These are phyloP conservation scores for Psephotus haematonotus DNA, from an alignment of 2,113 vertebrate genomes.

Conservation along the genomic window DNA sequence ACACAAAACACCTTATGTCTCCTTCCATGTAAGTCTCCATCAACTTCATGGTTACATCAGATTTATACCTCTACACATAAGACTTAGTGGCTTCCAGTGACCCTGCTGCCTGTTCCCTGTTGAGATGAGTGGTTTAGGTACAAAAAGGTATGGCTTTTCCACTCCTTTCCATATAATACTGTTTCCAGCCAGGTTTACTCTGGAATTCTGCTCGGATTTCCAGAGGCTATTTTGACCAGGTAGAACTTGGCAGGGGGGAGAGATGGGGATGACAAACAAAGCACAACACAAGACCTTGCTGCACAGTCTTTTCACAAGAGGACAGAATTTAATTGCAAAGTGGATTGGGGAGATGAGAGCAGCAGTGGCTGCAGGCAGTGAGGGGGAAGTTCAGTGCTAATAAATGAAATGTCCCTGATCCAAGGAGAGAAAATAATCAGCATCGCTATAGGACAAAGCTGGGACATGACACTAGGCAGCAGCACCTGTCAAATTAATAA, in stretches of 20 bases:
- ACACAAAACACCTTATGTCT: neutral
- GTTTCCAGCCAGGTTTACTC: conserved; percentile 7
- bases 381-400: conserved; percentile 61
- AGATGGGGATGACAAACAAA: neutral
- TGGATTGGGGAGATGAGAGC: conserved; percentile 72
- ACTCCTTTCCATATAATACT: neutral
- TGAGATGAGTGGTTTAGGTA: neutral
- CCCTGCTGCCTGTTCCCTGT: neutral
- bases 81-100: neutral
- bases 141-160: neutral
- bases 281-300: conserved; percentile 47
- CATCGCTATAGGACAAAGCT: conserved; percentile 43
- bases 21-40: neutral
- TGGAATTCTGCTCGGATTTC: conserved; percentile 40
- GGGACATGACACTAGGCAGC: conserved; percentile 43
- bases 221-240: conserved; percentile 57
- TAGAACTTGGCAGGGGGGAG: neutral
- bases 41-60: neutral
- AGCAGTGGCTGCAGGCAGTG: conserved; percentile 61
- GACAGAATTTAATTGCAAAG: conserved; percentile 73
- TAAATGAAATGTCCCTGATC: conserved; percentile 68
- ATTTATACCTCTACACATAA: neutral
- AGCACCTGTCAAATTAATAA: conserved; percentile 52
- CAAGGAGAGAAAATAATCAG: conserved; percentile 68
- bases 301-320: conserved; percentile 57